Base-by-base conservation (phyloP, 1,140 invertebrate genomes). In the Rhagoletis pomonella region DNA sequence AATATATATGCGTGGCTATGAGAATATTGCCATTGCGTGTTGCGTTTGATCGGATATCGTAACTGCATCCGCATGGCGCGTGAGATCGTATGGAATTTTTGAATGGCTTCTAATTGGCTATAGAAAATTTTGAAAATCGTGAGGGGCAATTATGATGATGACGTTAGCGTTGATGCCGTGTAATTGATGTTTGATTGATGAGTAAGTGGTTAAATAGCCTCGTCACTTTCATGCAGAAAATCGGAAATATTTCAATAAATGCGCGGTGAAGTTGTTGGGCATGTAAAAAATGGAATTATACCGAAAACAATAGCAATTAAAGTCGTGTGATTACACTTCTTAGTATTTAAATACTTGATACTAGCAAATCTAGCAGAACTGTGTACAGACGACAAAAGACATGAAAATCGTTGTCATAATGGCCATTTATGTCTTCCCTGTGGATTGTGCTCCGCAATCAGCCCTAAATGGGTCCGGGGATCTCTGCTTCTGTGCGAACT, bases 101-200 rank as follows among this genome's bases (percentile, higher is more conserved):
- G 47, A 81, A 81, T 81, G 73, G 1, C 17, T 81, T 81, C 73
- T 81, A 81, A 81, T 81, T 81, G 73, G 73, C 73, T 81, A 50
- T 6, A 47, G 67, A 29, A 55, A 50, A 19, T 55, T 55, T 12
- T 29, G 47, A 10, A 19, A 19, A 14, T 55, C n/a, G 73, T 55
- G 73, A 55, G 19, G 44, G 29, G 10, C 17, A 14, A 39, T 42
- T 67, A 0, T n/a, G 19, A 65, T 65, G 39, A 69, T 12, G 47
- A 29, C 55, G n/a, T 7, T 67, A 19, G 4, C 6, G 64, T 7
- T 67, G 4, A 39, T 67, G 14, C 42, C 5, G 44, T n/a, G 47
- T 81, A 81, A 81, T 81, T 29, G 29, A 29, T 29, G 29, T 29
- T 0, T 81, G 47, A 81, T 55, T 9, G 73, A 81, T 81, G 73